Evolutionary conservation across 2,888 invertebrate genomes (phyloP), one percentile per base, ranked within the genome.

Genomic region (Dioctria rufipes): DNA sequence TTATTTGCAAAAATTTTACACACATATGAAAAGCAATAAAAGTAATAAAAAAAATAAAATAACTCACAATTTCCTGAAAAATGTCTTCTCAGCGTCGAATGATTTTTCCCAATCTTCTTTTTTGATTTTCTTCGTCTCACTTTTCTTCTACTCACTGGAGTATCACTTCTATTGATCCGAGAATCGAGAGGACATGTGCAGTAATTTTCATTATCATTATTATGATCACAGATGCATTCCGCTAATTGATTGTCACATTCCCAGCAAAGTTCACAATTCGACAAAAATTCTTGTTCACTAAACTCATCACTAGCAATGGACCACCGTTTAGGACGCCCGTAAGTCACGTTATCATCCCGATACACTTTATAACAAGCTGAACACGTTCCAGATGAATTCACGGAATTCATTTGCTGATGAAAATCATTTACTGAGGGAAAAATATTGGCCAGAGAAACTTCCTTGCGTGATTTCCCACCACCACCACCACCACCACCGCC

Each of bases 261-360:
- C 83, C 83, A 84, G 78, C 85, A 85, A 5, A 85, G 78, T 82
- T 85, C 84, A 82, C 84, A 84, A 80, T 84, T 85, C 39, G 84
- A 84, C n/a, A 84, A 81, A 67, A 85, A 85, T 77, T 85, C 85
- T 58, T 84, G 84, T 58, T 85, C 85, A 81, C 84, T 85, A 80
- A 85, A 85, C 67, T 85, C 85, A 81, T 85, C 84, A 71, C 84
- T 84, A 37, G 84, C 84, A 13, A 84, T 83, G 9, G 84, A 84
- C 79, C 83, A 84, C 2, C 84, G 81, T 8, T 83, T 82, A 5
- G 80, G 82, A 0, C 78, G 60, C n/a, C 81, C 82, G 25, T 83
- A 81, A 3, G 25, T 39, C 25, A 67, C 66, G 37, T 65, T 60
- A 67, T 58, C 51, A 46, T 81, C 63, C 49, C 82, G 43, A 13